phyloP scores from a whole-genome alignment of 2,113 vertebrate genomes.

The Pelusios castaneus region DNA sequence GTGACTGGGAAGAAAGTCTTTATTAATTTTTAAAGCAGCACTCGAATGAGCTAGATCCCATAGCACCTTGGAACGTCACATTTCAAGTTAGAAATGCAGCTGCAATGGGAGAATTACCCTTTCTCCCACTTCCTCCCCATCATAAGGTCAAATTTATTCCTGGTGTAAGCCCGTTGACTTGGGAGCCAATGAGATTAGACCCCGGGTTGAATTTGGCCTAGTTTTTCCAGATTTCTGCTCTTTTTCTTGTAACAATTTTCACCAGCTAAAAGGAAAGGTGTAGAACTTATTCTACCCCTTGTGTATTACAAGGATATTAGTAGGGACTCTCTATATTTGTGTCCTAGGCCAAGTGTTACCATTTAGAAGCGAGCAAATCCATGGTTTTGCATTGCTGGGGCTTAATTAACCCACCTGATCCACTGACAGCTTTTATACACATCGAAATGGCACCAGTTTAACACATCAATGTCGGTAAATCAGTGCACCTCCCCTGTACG shows the following conservation, averaged over 20 bases:
- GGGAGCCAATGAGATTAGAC: background rate
- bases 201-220: background rate
- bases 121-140: background rate
- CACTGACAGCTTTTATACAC: background rate
- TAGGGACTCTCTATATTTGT: background rate
- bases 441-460: background rate
- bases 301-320: too few species aligned
- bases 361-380: background rate
- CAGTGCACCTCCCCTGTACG: background rate
- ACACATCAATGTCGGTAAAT: slow-evolving; percentile 5
- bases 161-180: background rate
- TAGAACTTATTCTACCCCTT: background rate
- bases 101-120: background rate
- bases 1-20: slow-evolving; percentile 34
- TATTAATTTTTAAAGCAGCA: slow-evolving; percentile 59
- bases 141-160: background rate
- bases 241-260: background rate
- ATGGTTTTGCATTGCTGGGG: background rate
- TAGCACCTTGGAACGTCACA: background rate
- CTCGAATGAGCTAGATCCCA: slow-evolving; percentile 18
- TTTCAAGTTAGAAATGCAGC: background rate
- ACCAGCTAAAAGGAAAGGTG: fast-evolving
- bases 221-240: background rate
- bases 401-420: fast-evolving
- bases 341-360: background rate